Evolutionary conservation across 2,888 invertebrate species (phyloP), one percentile per base, ranked within the genome.

Genomic region (Oligia strigilis): DNA sequence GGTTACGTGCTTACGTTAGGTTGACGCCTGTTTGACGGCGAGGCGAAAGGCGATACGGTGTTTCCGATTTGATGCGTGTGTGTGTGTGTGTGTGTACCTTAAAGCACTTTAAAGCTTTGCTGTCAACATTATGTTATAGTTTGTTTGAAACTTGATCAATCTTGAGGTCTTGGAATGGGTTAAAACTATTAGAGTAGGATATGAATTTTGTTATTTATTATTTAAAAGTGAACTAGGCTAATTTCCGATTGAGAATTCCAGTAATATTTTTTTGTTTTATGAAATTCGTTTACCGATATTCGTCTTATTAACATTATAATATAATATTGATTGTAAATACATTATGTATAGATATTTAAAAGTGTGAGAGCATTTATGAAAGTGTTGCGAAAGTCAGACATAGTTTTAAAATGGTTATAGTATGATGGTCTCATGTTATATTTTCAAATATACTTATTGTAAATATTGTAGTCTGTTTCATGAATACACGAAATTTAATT

Each of bases 361-460:
- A 69, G 40, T 83, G 74, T 36, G 72, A 78, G 75, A 75, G 78
- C 23, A 80, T 77, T 78, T 83, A 72, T 83, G 88, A 43, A 72
- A 77, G 81, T 62, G 81, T 72, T 83, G 79, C 72, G 80, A 83
- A 82, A 82, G 85, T 36, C 36, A 75, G 52, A 36, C 46, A 36
- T 43, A 52, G 46, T 81, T 71, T 74, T 85, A 87, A 73, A 77
- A 80, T 88, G 94, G 88, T 94, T 95, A 95, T 96, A 97, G 96
- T 97, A 95, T 97, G 97, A 97, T 97, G 97, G 97, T 95, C 87
- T 90, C 91, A 92, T 78, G 87, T 88, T 89, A 89, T 88, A 81
- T 72, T 87, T 83, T 82, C 75, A 81, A 87, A 88, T 60, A 78
- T 46, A 49, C 13, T 49, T 13, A 89, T 92, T 95, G 94, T 95